Conservation (phyloP, 2,797 vertebrate genomes). For the Tenualosa thibaudeaui region DNA sequence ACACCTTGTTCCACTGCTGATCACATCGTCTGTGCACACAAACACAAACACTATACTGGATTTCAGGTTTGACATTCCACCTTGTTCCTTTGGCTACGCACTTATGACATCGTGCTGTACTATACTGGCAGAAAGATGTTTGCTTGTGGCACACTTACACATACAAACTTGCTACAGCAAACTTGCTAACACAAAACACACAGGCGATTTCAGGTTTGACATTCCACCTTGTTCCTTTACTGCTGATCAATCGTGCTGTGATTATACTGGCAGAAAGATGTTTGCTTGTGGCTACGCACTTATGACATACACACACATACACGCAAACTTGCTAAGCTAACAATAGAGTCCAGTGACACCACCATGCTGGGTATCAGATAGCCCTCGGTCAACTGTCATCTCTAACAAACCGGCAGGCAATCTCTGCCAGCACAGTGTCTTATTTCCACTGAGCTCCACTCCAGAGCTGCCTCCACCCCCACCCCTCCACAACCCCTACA, state of each 20-base stretch:
- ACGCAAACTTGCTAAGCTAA: slow-evolving; percentile 41
- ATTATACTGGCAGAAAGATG: background rate
- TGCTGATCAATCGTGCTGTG: background rate
- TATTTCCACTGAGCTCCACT: background rate
- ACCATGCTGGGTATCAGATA: slow-evolving; percentile 3
- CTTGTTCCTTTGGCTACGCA: no score
- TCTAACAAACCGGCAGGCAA: slow-evolving; percentile 20
- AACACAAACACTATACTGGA: no score
- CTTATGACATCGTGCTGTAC: no score
- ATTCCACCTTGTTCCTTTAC: background rate
- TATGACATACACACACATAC: slow-evolving; percentile 49
- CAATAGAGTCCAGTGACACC: slow-evolving; percentile 50
- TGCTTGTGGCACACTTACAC: no score
- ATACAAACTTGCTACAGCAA: no score
- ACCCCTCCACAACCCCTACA: background rate
- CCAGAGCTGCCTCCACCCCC: background rate
- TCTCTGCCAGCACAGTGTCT: slow-evolving; percentile 19
- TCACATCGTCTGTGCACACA: no score
- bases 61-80: no score
- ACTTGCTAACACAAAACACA: no score
- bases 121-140: no score
- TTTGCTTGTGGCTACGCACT: background rate
- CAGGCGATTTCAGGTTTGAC: no score
- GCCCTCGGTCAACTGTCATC: slow-evolving; percentile 22
- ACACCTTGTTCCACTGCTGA: background rate